A percentile compares a stretch with the other conserved stretches of the same genome.
These are phyloP conservation scores for Epirrhoe tristata DNA, from an alignment of 2,888 invertebrate species.

Conservation along the genomic window DNA sequence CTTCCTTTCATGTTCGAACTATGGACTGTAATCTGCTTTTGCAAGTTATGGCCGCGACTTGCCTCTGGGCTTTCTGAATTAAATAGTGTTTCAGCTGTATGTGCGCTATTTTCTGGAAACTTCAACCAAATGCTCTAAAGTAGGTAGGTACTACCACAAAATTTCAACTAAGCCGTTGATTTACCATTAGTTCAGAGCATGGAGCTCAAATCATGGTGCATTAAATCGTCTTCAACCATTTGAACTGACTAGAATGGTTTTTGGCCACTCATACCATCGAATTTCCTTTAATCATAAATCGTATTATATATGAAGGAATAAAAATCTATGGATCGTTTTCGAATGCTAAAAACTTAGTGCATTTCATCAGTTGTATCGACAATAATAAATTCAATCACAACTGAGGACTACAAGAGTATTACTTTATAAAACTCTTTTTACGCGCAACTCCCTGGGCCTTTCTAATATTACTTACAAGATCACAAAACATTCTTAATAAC, in stretches of 20 bases:
- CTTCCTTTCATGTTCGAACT: constrained; percentile 33
- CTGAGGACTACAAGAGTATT: background rate
- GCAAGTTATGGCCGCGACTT: constrained; percentile 32
- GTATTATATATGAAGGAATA: no score
- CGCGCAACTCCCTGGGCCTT: constrained; percentile 16
- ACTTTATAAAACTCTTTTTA: background rate
- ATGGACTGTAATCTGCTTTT: constrained; percentile 39
- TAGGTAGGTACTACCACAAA: no score
- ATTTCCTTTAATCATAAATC: no score
- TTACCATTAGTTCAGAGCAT: no score
- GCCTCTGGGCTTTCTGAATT: constrained; percentile 30
- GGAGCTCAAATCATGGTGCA: no score
- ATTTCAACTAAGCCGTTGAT: no score
- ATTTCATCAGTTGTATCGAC: background rate
- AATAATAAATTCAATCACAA: background rate
- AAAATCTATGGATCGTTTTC: no score
- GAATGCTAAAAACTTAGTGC: background rate
- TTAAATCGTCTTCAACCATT: no score
- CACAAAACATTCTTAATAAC: constrained; percentile 41
- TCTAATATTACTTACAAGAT: constrained; percentile 33
- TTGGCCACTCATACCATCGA: no score
- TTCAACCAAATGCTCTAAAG: no score
- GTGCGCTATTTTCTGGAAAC: background rate
- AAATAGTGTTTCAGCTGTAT: constrained; percentile 21
- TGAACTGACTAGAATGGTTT: no score